A percentile compares a stretch with the other conserved stretches of the same genome.
phyloP scores from a whole-genome alignment of 92 coral and sea anemone genomes.

The Metridium senile region DNA sequence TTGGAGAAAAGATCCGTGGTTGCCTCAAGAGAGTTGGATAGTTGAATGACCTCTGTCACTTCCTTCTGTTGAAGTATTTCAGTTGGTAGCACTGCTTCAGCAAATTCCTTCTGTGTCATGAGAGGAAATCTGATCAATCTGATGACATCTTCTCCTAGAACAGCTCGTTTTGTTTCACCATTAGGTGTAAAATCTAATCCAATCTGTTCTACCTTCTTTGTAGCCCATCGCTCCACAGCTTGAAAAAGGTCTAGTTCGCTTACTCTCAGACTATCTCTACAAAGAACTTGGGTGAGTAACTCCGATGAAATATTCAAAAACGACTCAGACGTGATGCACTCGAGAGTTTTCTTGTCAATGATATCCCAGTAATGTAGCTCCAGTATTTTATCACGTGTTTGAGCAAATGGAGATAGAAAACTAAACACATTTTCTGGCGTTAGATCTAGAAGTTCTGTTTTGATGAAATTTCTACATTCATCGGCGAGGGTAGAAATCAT shows the following conservation, averaged over 20 bases:
- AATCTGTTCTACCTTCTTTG: constrained; percentile 30
- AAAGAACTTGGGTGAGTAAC: constrained; percentile 47
- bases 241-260: constrained; percentile 62
- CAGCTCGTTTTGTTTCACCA: constrained; percentile 37
- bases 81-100: constrained; percentile 26
- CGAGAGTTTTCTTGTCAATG: constrained; percentile 51
- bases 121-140: constrained; percentile 43
- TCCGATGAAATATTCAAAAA: constrained; percentile 39
- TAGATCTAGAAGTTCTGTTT: constrained; percentile 45
- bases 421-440: constrained; percentile 62
- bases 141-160: constrained; percentile 39
- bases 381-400: constrained; percentile 50
- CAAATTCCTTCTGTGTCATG: constrained; percentile 49
- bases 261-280: constrained; percentile 56
- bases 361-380: constrained; percentile 67
- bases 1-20: background rate
- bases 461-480: constrained; percentile 56
- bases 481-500: constrained; percentile 58
- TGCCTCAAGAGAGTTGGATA: constrained; percentile 3
- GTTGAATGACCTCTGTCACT: constrained; percentile 18
- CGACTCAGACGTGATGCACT: constrained; percentile 53
- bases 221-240: constrained; percentile 68
- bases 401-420: constrained; percentile 49
- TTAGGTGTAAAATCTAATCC: constrained; percentile 16
- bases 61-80: constrained; percentile 29